Base-by-base conservation (phyloP, 2,797 vertebrate genomes). In the Neomorphus geoffroyi region DNA sequence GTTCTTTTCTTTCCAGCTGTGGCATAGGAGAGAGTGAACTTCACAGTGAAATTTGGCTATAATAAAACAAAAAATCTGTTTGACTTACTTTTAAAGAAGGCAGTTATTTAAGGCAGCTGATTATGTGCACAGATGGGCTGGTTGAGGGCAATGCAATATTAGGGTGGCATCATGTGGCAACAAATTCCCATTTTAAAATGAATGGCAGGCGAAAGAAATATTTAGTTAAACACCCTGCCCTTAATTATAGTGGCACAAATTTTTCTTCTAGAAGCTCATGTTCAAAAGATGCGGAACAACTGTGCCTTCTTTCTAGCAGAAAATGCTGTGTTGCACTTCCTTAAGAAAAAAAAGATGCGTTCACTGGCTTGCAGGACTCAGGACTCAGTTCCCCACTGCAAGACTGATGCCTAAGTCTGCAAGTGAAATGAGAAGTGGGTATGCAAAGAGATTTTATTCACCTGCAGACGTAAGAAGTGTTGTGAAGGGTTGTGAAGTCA, bases 91-190 rank as follows among this genome's bases (percentile, higher is more conserved):
- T 62, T 95, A 80, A 93, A 90, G 65, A 61, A 86, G 80, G 57
- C 87, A 88, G 67, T 84, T 93, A 85, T 89, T 95, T 84, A 88
- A 96, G 96, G 92, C 94, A 93, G 92, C 93, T 96, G 94, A 75
- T 86, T 80, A 92, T 95, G 81, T 57, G 92, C 81, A 83, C 90
- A 90, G 86, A 92, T 95, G 88, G 93, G 92, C 90, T 88, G 43
- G 73, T 83, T 92, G 78, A 93, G 75, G 86, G 69, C 57, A 92
- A 93, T 88, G 65, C 75, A 86, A 13, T 78, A 83, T 61, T 91
- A 78, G 93, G 94, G 65, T 77, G 62, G 78, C 54, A 74, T 89
- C 70, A 92, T 78, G n/a, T 39, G 41, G 69, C 88, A 94, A 90
- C 82, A 81, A 72, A 80, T 41, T 91, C 5, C 3, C 78, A 84